These are phyloP conservation scores for Eclectus roratus DNA, from an alignment of 2,113 vertebrate genomes.

Conservation along the genomic window DNA sequence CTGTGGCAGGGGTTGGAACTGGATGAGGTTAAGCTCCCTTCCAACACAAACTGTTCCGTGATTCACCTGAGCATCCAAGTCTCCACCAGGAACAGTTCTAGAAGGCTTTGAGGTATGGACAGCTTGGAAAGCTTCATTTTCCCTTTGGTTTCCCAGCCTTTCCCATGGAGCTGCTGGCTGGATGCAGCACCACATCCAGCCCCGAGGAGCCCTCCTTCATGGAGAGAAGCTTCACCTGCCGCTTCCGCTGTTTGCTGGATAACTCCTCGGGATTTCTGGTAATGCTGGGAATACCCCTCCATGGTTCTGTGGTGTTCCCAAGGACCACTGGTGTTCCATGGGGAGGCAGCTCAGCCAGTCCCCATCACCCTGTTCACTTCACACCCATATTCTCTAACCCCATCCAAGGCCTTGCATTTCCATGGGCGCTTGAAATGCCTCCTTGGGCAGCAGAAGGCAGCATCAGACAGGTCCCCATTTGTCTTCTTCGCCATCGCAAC, in stretches of 20 bases:
- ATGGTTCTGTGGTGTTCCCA: not conserved
- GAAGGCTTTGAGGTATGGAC: not conserved
- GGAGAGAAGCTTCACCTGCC: conserved; percentile 80
- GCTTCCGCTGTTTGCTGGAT: conserved; percentile 82
- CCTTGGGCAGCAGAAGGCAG: not conserved
- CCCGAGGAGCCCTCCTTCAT: conserved; percentile 65
- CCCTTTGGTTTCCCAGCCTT: not conserved
- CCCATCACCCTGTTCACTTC: not conserved
- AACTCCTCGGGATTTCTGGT: conserved; percentile 84
- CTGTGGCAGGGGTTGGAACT: not conserved
- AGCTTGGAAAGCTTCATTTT: not conserved
- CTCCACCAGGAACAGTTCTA: not conserved
- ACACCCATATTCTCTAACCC: not conserved
- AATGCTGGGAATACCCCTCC: not conserved
- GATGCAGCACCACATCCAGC: accelerated
- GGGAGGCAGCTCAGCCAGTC: not conserved
- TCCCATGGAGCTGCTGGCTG: not conserved
- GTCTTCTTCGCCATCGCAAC: conserved; percentile 20
- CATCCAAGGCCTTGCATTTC: conserved; percentile 17
- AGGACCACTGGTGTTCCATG: not conserved
- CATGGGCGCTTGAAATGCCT: not conserved
- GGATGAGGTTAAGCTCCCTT: not conserved
- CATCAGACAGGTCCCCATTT: not conserved
- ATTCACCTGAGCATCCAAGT: not conserved
- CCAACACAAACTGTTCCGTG: not conserved